These are phyloP conservation scores for Corythornis madagascariensis DNA, from an alignment of 2,113 vertebrate species.

Conservation along the genomic window DNA sequence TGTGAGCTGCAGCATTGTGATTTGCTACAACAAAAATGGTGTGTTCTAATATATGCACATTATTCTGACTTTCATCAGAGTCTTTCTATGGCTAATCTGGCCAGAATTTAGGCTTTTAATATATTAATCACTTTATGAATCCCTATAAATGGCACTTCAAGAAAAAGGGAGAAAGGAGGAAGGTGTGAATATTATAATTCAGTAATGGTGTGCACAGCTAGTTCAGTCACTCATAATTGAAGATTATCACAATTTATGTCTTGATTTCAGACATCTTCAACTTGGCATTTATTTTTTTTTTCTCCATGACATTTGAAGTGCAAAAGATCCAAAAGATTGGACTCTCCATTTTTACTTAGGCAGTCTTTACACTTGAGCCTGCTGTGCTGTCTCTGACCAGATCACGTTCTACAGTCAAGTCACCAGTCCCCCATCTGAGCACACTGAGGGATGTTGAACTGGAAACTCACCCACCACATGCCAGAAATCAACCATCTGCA, in stretches of 20 bases:
- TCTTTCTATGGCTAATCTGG: neutral
- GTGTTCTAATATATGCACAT: neutral
- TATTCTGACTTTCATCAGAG: neutral
- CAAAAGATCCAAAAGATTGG: neutral
- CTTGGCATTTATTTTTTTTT: constrained; percentile 14
- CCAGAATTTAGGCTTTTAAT: neutral
- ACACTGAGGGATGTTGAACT: neutral
- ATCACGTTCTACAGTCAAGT: fast-evolving
- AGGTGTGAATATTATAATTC: neutral
- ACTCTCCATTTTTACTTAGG: neutral
- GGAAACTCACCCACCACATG: neutral
- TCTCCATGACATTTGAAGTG: neutral
- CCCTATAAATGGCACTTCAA: neutral
- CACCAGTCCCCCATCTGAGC: neutral
- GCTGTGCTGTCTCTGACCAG: neutral
- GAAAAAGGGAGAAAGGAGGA: neutral
- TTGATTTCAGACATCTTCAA: constrained; percentile 17
- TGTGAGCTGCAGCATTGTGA: neutral
- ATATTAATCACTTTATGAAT: neutral
- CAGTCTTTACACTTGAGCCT: fast-evolving
- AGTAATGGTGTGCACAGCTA: neutral
- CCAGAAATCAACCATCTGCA: neutral
- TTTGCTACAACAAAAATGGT: neutral
- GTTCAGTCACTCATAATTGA: neutral
- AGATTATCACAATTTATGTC: neutral